These are phyloP conservation scores for Symphodus melops DNA, from an alignment of 2,113 vertebrate species.

Conservation along the genomic window DNA sequence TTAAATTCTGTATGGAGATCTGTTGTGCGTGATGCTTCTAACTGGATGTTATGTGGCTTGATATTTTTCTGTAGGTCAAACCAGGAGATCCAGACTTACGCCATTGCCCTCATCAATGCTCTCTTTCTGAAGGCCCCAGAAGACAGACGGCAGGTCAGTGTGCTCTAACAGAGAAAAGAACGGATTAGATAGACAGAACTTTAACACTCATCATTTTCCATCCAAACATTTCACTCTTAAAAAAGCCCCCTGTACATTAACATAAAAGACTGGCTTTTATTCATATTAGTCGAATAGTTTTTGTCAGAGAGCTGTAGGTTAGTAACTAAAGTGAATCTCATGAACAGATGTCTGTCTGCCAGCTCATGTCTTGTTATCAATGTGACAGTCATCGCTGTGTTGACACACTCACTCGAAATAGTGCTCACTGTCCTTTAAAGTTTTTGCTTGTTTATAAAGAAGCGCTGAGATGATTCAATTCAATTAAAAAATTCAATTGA, in stretches of 20 bases:
- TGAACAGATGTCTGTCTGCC: constrained; percentile 62
- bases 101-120: constrained; percentile 97
- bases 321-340: constrained; percentile 32
- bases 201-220: constrained; percentile 33
- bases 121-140: constrained; percentile 98
- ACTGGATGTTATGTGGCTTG: constrained; percentile 73
- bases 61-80: constrained; percentile 89
- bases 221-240: constrained; percentile 21
- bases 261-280: constrained; percentile 4
- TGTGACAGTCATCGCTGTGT: constrained; percentile 30
- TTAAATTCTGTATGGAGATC: constrained; percentile 1
- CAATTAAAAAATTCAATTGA: no score
- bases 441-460: constrained; percentile 26
- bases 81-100: constrained; percentile 99
- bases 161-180: constrained; percentile 6
- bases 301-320: constrained; percentile 12
- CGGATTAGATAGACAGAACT: constrained; percentile 8
- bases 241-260: constrained; percentile 19
- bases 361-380: constrained; percentile 54
- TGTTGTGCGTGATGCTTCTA: constrained; percentile 81
- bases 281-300: not conserved
- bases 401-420: constrained; percentile 37
- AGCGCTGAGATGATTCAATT: not conserved
- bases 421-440: constrained; percentile 26
- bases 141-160: constrained; percentile 93